Evolutionary conservation across 2,113 vertebrate species (phyloP).

Genomic region (Nerophis ophidion): DNA sequence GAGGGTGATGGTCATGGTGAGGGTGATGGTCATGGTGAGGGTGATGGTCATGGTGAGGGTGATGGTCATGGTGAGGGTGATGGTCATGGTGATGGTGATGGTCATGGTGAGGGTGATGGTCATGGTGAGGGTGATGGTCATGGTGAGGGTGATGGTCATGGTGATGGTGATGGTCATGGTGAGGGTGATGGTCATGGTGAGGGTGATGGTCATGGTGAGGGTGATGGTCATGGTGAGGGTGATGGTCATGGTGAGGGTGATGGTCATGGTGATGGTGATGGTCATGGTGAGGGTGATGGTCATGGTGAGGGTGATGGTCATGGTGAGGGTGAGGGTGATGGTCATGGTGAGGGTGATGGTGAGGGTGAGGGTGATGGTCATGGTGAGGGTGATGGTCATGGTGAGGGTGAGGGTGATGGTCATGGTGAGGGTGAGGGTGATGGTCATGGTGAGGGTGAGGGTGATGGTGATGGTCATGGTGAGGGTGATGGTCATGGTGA

Average conservation of each 20-base stretch:
- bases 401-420: rapidly evolving
- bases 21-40: background rate
- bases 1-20: background rate
- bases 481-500: background rate
- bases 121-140: background rate
- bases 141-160: background rate
- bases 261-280: background rate
- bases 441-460: no score
- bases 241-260: background rate
- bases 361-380: no score
- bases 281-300: background rate
- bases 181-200: background rate
- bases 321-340: background rate
- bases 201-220: background rate
- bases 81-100: background rate
- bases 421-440: background rate
- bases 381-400: background rate
- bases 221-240: background rate
- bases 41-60: background rate
- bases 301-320: background rate
- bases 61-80: background rate
- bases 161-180: background rate
- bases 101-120: background rate
- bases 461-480: background rate
- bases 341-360: no score